Base-by-base conservation (phyloP, 1,140 invertebrate genomes). In the Chironomus striatipennis region DNA sequence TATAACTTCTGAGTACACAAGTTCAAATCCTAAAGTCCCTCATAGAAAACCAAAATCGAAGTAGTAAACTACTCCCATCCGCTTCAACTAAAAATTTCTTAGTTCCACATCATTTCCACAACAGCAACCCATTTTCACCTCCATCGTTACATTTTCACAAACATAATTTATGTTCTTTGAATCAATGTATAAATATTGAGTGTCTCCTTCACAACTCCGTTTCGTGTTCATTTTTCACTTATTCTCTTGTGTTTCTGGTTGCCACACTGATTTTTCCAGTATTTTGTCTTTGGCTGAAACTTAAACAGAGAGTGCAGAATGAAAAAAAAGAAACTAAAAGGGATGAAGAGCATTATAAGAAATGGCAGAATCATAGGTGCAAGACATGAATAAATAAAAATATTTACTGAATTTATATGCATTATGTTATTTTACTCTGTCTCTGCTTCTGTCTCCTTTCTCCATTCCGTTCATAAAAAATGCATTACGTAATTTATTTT, bases 401-500 rank as follows among this genome's bases (percentile, higher is more conserved):
- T 70, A 20, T 70, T 18, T 70, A 20, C 20, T 18, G 65, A 70
- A 20, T 70, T 20, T 70, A 21, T 70, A 70, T 21, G 5, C 7
- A 18, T 18, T 7, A 20, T 18, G 18, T 20, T 70, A 6, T 34
- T 34, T 2, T 34, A 1, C 24, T 34, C n/a, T n/a, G n/a, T n/a
- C n/a, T 34, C 24, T 34, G 24, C 5, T 34, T 34, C 24, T 5
- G 5, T 34, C 24, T 34, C 24, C 5, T 34, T 34, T 5, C 5
- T 5, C 5, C 24, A 34, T 34, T 34, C 5, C 5, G n/a, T 70
- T 70, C 65, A 70, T 70, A 70, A 70, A 70, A 70, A 70, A 70
- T 70, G 65, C 65, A 70, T 70, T 70, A 70, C 20, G 65, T 70
- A 70, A 70, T 70, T 70, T 70, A 70, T 70, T 70, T 70, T 21